Conservation (phyloP, 2,888 invertebrate genomes). For the Caenorhabditis becei region DNA sequence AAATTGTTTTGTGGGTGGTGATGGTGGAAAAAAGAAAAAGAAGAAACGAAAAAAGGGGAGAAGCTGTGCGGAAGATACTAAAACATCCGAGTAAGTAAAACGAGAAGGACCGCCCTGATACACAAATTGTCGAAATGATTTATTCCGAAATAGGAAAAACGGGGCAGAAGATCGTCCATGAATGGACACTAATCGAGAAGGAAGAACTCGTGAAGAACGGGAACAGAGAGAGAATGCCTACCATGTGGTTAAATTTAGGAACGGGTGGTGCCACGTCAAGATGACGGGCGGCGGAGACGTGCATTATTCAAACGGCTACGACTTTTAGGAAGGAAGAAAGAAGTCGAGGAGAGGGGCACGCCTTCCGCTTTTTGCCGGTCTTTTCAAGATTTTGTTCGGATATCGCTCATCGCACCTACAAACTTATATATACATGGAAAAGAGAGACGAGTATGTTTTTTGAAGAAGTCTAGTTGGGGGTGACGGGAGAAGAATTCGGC, state of each 20-base stretch:
- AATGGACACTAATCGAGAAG: slow-evolving; percentile 3
- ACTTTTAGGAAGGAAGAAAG: background rate
- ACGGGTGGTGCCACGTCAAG: slow-evolving; percentile 4
- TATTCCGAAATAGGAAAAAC: slow-evolving; percentile 25
- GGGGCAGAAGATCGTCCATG: background rate
- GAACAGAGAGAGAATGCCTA: slow-evolving; percentile 27
- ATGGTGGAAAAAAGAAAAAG: slow-evolving; percentile 19
- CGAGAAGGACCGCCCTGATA: background rate
- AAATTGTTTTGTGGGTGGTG: slow-evolving; percentile 46
- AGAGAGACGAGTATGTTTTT: background rate
- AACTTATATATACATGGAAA: slow-evolving; percentile 41
- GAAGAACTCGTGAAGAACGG: slow-evolving; percentile 25
- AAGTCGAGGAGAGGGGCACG: background rate
- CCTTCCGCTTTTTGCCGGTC: background rate
- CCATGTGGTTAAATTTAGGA: slow-evolving; percentile 19
- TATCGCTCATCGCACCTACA: slow-evolving; percentile 46
- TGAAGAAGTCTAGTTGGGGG: background rate
- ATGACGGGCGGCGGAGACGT: background rate
- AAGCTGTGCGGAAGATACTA: slow-evolving; percentile 5
- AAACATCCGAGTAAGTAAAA: slow-evolving; percentile 4
- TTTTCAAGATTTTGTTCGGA: slow-evolving; percentile 26
- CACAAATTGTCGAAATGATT: slow-evolving; percentile 16
- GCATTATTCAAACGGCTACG: slow-evolving; percentile 13
- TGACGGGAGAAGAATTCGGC: slow-evolving; percentile 17
- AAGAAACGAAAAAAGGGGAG: slow-evolving; percentile 14